Conservation (phyloP, 2,797 vertebrate species). For the Neopelma chrysocephalum region DNA sequence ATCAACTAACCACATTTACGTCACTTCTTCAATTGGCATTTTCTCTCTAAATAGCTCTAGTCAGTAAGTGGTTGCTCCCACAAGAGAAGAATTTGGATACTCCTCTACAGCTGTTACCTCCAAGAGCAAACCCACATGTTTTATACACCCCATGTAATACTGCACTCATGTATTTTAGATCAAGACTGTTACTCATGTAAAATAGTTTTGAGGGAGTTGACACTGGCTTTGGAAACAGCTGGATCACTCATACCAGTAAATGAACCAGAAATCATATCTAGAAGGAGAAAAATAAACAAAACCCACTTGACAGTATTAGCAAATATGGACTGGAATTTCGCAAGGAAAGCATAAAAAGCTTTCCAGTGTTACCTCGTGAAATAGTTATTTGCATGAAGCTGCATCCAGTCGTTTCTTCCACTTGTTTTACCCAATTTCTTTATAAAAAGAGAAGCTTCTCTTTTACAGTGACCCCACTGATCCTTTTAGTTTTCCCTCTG, state of each 20-base stretch:
- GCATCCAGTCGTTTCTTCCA: not conserved
- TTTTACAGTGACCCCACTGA: not conserved
- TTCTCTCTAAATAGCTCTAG: conserved; percentile 1
- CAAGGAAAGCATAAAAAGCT: not conserved
- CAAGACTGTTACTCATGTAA: not conserved
- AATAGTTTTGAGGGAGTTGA: not conserved
- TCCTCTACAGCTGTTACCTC: not conserved
- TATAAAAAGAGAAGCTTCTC: not conserved
- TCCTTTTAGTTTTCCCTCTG: not conserved
- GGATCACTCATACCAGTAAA: not conserved
- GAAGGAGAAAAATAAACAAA: not conserved
- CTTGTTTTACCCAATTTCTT: not conserved
- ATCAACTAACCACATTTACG: not conserved
- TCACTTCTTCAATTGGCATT: not conserved
- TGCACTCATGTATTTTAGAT: not conserved
- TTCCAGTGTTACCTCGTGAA: not conserved
- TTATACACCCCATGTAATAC: not conserved
- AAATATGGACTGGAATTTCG: not conserved
- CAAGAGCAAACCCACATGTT: not conserved
- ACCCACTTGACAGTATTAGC: not conserved
- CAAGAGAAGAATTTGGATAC: not conserved
- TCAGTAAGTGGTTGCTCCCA: not conserved
- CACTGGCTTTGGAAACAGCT: not conserved
- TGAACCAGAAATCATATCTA: not conserved
- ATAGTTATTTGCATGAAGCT: not conserved